Base-by-base conservation (phyloP, 2,113 vertebrate species). In the Megaptera novaeangliae region DNA sequence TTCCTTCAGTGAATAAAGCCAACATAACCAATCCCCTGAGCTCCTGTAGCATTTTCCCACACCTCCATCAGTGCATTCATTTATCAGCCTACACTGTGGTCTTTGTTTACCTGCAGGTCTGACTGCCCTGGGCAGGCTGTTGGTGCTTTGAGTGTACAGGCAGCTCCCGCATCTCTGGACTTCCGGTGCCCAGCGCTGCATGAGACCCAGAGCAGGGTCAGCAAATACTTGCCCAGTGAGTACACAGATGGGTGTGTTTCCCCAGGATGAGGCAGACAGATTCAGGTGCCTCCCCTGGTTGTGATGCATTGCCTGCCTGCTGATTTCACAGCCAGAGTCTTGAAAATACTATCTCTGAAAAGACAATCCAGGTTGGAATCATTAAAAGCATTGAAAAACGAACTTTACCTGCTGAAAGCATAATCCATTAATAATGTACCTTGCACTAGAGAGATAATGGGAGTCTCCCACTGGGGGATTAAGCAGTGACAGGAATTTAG, bases 381-480 rank as follows among this genome's bases (percentile, higher is more conserved):
- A 98, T 98, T 98, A 98, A 98, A 98, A 97, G 96, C 94, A 98
- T 98, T 98, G 96, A 93, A 98, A 97, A 98, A 83, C 98, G 98
- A 98, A 98, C 98, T 98, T 99, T 98, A 97, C 98, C 96, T 98
- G 97, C 95, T 97, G 97, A 97, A 98, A 97, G 95, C n/a, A 15
- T 98, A 98, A 99, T 98, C 98, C 95, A 6, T 98, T 99, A 98
- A 98, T 98, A 98, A 98, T 92, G 94, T 95, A 71, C 68, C 97
- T 97, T 98, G 95, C 97, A 90, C 95, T 31, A 96, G 96, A 96
- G 93, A 98, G 98, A 98, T 98, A 98, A 98, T 98, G 95, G 97
- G 97, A 94, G 95, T 97, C 97, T 98, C 98, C 97, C 95, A 94
- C 91, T 4, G 14, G 2, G 81, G 94, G 75, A 97, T 98, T 98